Conservation (phyloP, 2,113 vertebrate species). For the Paradoxurus hermaphroditus region DNA sequence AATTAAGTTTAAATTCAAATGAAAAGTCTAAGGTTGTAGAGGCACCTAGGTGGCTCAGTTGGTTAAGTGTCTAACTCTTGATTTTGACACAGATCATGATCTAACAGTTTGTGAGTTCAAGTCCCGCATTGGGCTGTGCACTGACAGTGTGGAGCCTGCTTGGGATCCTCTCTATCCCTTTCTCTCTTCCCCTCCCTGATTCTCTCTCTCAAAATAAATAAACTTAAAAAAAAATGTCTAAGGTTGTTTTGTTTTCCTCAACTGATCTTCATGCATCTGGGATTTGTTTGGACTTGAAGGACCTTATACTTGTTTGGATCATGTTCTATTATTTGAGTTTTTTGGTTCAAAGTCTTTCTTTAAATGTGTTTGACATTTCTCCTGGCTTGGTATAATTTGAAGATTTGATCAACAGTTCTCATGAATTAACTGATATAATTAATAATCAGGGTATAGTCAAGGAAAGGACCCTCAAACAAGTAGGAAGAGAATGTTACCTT, state of each 20-base stretch:
- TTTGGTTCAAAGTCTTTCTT: background rate
- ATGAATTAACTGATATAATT: background rate
- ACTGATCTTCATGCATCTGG: background rate
- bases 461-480: background rate
- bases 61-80: no score
- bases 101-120: no score
- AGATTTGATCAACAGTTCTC: background rate
- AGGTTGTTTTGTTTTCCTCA: background rate
- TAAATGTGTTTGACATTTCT: background rate
- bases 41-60: no score
- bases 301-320: background rate
- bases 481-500: background rate
- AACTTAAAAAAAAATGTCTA: background rate
- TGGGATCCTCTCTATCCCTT: no score
- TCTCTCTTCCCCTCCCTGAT: no score
- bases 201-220: background rate
- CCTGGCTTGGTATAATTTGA: background rate
- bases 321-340: background rate
- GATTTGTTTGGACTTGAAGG: background rate
- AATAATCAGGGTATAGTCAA: background rate
- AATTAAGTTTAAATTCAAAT: slow-evolving; percentile 15
- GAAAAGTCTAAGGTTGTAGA: background rate
- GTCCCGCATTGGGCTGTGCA: no score
- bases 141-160: no score
- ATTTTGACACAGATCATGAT: no score